Percentiles rank a stretch among this genome's conserved stretches.
These are phyloP conservation scores for Oryzias celebensis DNA, from an alignment of 2,113 vertebrate species.

Conservation along the genomic window DNA sequence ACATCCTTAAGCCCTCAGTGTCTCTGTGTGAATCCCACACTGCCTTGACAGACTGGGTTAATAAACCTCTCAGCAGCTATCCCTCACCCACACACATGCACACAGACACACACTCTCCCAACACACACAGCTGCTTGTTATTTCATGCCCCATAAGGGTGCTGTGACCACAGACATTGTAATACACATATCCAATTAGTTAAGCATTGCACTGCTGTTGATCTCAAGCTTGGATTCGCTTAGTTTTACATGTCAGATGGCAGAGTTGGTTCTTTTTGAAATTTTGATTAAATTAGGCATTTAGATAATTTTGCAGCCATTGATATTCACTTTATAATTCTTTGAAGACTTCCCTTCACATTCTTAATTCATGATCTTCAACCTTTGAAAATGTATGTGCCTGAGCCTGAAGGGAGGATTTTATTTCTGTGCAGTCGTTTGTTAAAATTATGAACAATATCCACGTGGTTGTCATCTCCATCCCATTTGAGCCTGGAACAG, in stretches of 20 bases:
- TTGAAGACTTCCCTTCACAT: no score
- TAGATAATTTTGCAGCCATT: no score
- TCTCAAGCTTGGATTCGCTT: constrained; percentile 63
- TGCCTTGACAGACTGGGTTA: constrained; percentile 78
- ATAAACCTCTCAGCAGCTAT: constrained; percentile 75
- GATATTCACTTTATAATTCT: no score
- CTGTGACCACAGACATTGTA: constrained; percentile 74
- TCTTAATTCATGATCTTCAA: no score
- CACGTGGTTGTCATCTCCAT: constrained; percentile 47
- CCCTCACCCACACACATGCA: constrained; percentile 18
- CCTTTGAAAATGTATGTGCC: no score
- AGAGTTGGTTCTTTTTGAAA: no score
- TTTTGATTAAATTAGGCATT: no score
- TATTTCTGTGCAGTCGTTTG: constrained; percentile 37
- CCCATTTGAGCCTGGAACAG: constrained; percentile 53
- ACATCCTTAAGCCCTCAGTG: constrained; percentile 76
- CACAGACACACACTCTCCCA: constrained; percentile 27
- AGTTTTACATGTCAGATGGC: constrained; percentile 4
- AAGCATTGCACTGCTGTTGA: constrained; percentile 62
- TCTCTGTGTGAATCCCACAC: constrained; percentile 74
- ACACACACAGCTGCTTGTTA: constrained; percentile 78
- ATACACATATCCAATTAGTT: constrained; percentile 80
- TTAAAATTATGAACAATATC: constrained; percentile 38
- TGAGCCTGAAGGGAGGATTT: constrained; percentile 33
- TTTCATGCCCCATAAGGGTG: constrained; percentile 78